Evolutionary conservation across 2,797 vertebrate species (phyloP).

Genomic region (Hypotaenidia okinawae): DNA sequence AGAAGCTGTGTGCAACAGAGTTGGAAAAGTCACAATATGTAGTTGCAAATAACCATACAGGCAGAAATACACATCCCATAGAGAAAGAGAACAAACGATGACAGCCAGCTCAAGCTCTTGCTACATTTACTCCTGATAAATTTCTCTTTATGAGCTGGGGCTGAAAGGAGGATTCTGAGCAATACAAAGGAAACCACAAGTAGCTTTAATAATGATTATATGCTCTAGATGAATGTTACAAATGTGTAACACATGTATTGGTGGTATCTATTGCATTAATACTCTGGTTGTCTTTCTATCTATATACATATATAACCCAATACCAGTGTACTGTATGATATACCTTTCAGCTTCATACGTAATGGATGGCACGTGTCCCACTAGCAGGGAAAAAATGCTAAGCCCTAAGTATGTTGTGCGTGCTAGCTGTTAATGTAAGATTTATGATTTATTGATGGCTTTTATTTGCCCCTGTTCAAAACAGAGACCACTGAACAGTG

Average conservation of each 20-base stretch:
- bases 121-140: background rate
- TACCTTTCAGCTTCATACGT: background rate
- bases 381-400: background rate
- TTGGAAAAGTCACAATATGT: background rate
- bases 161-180: background rate
- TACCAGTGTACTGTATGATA: background rate
- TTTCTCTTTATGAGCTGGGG: background rate
- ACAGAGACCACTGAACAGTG: background rate
- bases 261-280: background rate
- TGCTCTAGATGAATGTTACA: background rate
- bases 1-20: background rate
- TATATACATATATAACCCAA: background rate
- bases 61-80: background rate
- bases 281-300: background rate
- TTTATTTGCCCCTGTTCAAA: constrained; percentile 38
- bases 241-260: background rate
- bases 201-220: constrained; percentile 1
- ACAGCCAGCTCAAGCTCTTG: background rate
- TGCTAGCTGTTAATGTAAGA: constrained; percentile 14
- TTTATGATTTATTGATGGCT: constrained; percentile 40
- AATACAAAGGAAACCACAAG: constrained; percentile 22
- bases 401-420: background rate
- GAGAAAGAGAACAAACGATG: background rate
- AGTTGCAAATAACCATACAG: background rate
- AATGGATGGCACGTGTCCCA: constrained; percentile 20